phyloP scores from a whole-genome alignment of 2,888 invertebrate genomes.

The Scaptomyza polygonia region DNA sequence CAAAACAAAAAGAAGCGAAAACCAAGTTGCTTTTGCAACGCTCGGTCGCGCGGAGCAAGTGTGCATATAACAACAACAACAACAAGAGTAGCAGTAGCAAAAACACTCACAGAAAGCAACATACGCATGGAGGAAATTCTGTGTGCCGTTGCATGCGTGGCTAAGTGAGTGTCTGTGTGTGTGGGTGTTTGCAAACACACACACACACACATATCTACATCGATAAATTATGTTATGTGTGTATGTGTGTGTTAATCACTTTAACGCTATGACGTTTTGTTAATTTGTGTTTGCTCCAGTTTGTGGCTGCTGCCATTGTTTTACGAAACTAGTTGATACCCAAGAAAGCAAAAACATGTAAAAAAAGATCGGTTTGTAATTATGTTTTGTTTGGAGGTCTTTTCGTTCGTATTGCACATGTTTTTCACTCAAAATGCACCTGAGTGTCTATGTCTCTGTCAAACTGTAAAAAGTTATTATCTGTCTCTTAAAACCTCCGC shows the following conservation, averaged over 20 bases:
- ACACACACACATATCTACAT: slow-evolving; percentile 6
- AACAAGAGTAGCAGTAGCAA: slow-evolving; percentile 22
- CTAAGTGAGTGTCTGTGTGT: slow-evolving; percentile 45
- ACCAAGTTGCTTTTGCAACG: slow-evolving; percentile 62
- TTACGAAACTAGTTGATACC: slow-evolving; percentile 22
- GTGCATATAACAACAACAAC: slow-evolving; percentile 45
- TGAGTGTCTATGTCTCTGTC: slow-evolving; percentile 25
- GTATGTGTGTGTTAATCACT: slow-evolving; percentile 52
- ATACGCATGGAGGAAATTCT: slow-evolving; percentile 58
- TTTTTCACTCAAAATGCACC: slow-evolving; percentile 30
- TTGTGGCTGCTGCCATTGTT: slow-evolving; percentile 36
- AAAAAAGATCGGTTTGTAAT: background rate
- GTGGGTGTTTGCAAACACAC: slow-evolving; percentile 36
- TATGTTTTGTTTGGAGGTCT: background rate
- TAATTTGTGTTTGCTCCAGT: slow-evolving; percentile 69
- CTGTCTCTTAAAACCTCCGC: slow-evolving; percentile 15
- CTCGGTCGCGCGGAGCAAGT: slow-evolving; percentile 57
- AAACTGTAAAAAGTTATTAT: slow-evolving; percentile 53
- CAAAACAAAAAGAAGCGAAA: slow-evolving; percentile 12
- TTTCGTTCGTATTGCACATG: slow-evolving; percentile 8
- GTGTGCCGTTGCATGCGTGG: slow-evolving; percentile 62
- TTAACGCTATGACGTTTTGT: slow-evolving; percentile 62
- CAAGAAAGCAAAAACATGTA: slow-evolving; percentile 10
- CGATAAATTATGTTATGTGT: slow-evolving; percentile 4
- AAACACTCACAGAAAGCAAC: slow-evolving; percentile 20